phyloP scores from a whole-genome alignment of 2,113 vertebrate species.

The Ammospiza caudacuta region DNA sequence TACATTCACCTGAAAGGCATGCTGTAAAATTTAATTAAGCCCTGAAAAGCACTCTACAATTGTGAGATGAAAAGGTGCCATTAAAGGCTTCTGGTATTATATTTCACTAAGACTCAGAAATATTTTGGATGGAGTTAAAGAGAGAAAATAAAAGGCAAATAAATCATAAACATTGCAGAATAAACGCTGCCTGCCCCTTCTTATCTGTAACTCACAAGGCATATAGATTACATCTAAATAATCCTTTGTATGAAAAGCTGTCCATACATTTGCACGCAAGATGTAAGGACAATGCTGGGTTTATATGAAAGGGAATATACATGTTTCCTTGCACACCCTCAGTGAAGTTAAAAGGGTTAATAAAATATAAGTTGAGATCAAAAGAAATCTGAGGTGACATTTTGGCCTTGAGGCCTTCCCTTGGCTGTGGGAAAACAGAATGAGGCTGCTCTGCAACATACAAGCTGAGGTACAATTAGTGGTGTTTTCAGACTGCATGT shows the following conservation, averaged over 20 bases:
- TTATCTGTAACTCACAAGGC: slow-evolving; percentile 55
- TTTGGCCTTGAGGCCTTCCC: slow-evolving; percentile 68
- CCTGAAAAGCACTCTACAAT: slow-evolving; percentile 51
- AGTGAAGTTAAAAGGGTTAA: slow-evolving; percentile 68
- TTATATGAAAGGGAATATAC: slow-evolving; percentile 60
- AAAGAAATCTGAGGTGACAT: slow-evolving; percentile 66
- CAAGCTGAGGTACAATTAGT: slow-evolving; percentile 42
- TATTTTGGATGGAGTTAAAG: slow-evolving; percentile 67
- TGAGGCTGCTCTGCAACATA: slow-evolving; percentile 29
- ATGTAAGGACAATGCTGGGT: slow-evolving; percentile 52
- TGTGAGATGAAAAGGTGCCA: slow-evolving; percentile 62
- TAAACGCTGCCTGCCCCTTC: slow-evolving; percentile 34
- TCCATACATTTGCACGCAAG: slow-evolving; percentile 63
- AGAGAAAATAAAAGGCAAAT: slow-evolving; percentile 66
- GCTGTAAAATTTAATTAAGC: slow-evolving; percentile 66
- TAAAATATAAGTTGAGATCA: slow-evolving; percentile 68
- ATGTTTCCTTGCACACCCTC: slow-evolving; percentile 45
- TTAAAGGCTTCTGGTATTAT: slow-evolving; percentile 58
- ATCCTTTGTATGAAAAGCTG: slow-evolving; percentile 48
- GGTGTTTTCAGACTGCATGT: neutral
- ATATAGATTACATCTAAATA: slow-evolving; percentile 65
- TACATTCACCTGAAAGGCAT: slow-evolving; percentile 28
- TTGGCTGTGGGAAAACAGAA: slow-evolving; percentile 65
- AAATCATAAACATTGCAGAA: slow-evolving; percentile 64
- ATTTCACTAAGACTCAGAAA: slow-evolving; percentile 67